A percentile compares a stretch with the other conserved stretches of the same genome.
phyloP scores from a whole-genome alignment of 1,140 invertebrate species.

The Microplitis demolitor region DNA sequence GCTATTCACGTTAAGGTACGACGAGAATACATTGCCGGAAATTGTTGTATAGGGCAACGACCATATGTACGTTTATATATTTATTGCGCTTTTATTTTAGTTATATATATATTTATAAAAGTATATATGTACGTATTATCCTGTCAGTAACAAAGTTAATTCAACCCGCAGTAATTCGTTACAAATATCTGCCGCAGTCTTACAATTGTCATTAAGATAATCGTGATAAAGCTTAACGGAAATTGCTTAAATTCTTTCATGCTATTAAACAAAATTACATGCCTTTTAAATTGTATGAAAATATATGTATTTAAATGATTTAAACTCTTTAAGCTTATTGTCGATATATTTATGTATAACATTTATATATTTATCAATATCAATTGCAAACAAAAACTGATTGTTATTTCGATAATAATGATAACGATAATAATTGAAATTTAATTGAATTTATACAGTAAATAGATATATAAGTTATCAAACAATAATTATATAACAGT shows the following conservation, averaged over 20 bases:
- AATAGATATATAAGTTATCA: no score
- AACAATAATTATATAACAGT: no score
- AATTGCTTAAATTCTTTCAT: no score
- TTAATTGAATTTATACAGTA: no score
- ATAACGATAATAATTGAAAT: no score
- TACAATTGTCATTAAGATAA: neutral
- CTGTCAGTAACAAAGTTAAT: neutral
- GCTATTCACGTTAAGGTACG: slow-evolving; percentile 9
- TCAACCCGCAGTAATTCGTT: slow-evolving; percentile 6
- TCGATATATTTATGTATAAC: no score
- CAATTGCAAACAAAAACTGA: no score
- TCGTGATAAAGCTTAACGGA: neutral
- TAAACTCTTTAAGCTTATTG: no score
- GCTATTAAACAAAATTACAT: neutral
- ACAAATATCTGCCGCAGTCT: neutral
- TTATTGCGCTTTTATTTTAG: neutral
- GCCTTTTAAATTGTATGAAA: no score
- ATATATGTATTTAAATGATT: no score
- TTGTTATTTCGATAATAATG: no score
- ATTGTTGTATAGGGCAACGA: slow-evolving; percentile 18
- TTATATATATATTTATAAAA: neutral
- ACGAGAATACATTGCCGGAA: neutral
- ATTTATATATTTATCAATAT: no score
- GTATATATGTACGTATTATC: neutral
- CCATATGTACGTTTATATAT: slow-evolving; percentile 2